Evolutionary conservation across 2,888 invertebrate genomes (phyloP).

Genomic region (Agonopterix arenella): DNA sequence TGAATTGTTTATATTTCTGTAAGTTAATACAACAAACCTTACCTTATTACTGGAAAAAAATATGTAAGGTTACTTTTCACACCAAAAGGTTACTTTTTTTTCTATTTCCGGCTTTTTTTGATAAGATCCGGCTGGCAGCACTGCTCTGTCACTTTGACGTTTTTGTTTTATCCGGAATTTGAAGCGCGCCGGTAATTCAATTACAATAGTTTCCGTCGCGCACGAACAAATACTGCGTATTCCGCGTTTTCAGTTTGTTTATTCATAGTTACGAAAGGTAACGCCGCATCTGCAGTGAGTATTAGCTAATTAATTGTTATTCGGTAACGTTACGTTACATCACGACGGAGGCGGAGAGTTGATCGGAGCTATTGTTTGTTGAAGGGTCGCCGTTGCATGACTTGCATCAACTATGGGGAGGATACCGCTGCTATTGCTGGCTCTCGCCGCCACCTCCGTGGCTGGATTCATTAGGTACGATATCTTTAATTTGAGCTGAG

Average conservation of each 20-base stretch:
- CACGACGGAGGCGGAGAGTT: not conserved
- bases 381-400: conserved; percentile 18
- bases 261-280: conserved; percentile 6
- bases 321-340: not conserved
- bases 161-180: not conserved
- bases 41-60: too few relatives aligned
- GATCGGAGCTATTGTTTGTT: not conserved
- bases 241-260: conserved; percentile 1
- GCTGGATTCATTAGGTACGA: conserved; percentile 43
- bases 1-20: too few relatives aligned
- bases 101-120: too few relatives aligned
- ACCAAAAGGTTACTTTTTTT: too few relatives aligned
- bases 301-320: not conserved
- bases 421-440: conserved; percentile 36
- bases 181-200: conserved; percentile 7
- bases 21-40: too few relatives aligned
- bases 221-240: conserved; percentile 7
- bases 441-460: conserved; percentile 36
- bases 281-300: not conserved
- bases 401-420: conserved; percentile 46
- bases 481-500: too few relatives aligned
- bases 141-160: not conserved
- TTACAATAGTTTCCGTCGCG: conserved; percentile 5
- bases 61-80: too few relatives aligned
- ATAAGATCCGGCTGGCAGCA: too few relatives aligned